These are phyloP conservation scores for Theropithecus gelada DNA, from an alignment of 2,113 vertebrate species.

Conservation along the genomic window DNA sequence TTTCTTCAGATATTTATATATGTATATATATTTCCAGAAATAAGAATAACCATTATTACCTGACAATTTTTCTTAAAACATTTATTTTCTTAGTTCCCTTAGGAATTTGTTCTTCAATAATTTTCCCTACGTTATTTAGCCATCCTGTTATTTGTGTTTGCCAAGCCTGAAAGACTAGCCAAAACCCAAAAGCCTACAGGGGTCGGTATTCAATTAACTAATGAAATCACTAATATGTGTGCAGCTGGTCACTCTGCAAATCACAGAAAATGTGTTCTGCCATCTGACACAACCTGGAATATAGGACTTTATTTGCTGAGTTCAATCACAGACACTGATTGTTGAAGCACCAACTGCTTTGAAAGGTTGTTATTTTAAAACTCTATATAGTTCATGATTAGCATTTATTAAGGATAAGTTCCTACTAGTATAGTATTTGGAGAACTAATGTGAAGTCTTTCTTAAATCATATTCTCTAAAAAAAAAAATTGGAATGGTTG, in stretches of 20 bases:
- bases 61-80: neutral
- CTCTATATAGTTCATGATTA: neutral
- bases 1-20: neutral
- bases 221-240: neutral
- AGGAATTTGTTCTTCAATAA: neutral
- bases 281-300: neutral
- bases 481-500: neutral
- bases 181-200: neutral
- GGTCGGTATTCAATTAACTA: neutral
- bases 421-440: neutral
- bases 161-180: neutral
- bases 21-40: neutral
- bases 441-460: neutral
- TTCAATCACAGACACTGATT: neutral
- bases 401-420: neutral
- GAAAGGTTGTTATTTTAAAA: neutral
- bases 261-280: neutral
- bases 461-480: neutral
- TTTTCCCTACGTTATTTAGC: neutral
- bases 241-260: neutral
- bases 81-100: neutral
- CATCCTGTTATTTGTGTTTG: neutral
- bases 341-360: neutral
- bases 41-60: slow-evolving; percentile 23
- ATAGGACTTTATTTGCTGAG: neutral